Conservation (phyloP, 2,113 vertebrate species). For the Octodon degus region DNA sequence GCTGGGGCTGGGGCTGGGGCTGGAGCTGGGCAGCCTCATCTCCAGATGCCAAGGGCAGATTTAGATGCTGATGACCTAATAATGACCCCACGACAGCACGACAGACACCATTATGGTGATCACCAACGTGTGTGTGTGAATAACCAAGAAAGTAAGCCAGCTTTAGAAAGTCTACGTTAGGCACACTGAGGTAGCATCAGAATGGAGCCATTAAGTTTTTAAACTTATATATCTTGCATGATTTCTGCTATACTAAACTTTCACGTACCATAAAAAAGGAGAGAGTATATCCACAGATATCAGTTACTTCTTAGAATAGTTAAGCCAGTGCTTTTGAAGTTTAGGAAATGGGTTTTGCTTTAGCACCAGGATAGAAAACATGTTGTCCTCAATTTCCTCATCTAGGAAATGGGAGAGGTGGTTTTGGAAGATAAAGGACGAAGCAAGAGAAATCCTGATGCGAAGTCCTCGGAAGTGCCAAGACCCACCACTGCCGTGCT, state of each 20-base stretch:
- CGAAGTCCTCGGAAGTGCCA: background rate
- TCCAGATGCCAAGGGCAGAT: background rate
- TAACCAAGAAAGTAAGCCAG: background rate
- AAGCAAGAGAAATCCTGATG: background rate
- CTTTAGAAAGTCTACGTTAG: background rate
- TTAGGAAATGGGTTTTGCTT: background rate
- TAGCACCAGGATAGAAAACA: background rate
- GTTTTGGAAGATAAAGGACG: background rate
- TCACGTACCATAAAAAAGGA: background rate
- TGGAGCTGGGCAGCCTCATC: background rate
- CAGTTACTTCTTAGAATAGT: background rate
- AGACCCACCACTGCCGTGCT: background rate
- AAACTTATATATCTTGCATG: background rate
- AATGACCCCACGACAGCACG: background rate
- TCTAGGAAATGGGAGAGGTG: background rate
- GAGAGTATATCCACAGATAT: background rate
- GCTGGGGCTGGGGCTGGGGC: too few relatives aligned
- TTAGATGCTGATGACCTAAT: background rate
- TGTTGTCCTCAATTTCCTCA: background rate
- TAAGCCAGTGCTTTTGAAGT: background rate
- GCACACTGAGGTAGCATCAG: background rate
- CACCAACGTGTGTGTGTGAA: background rate
- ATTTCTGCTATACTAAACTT: background rate
- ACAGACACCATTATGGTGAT: background rate
- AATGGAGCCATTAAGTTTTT: slow-evolving; percentile 19